A percentile compares a stretch with the other conserved stretches of the same genome.
These are phyloP conservation scores for Tauraco hartlaubi DNA, from an alignment of 2,797 vertebrate species.

Conservation along the genomic window DNA sequence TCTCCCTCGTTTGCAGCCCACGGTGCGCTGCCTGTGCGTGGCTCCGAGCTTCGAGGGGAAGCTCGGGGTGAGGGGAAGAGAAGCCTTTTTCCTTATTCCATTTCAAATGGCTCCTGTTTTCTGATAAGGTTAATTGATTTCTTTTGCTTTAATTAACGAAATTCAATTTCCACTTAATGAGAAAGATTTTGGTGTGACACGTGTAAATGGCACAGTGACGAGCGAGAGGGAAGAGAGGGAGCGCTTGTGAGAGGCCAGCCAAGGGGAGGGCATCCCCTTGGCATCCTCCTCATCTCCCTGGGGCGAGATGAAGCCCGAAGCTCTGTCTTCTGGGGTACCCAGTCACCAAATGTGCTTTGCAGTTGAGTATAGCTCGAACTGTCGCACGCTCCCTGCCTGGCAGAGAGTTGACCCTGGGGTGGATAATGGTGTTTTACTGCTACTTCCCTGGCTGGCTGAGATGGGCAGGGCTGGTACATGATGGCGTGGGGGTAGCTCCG, in stretches of 20 bases:
- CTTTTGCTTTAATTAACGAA: slow-evolving; percentile 83
- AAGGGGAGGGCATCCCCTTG: not conserved
- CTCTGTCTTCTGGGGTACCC: not conserved
- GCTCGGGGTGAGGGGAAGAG: not conserved
- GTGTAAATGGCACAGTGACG: slow-evolving; percentile 66
- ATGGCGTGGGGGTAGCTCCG: not conserved
- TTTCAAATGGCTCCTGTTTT: slow-evolving; percentile 73
- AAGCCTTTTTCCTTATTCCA: slow-evolving; percentile 44
- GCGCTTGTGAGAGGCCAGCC: not conserved
- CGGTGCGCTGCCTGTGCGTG: not conserved
- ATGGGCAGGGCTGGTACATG: not conserved
- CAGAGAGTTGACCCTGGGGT: not conserved
- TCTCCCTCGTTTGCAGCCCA: not conserved
- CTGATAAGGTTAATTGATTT: slow-evolving; percentile 84
- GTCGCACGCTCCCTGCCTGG: no score
- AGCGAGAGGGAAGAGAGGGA: not conserved
- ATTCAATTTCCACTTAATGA: slow-evolving; percentile 81
- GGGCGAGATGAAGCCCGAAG: fast-evolving
- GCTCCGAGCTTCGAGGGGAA: not conserved
- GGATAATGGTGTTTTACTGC: not conserved
- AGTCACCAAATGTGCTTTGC: not conserved
- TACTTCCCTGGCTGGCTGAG: fast-evolving
- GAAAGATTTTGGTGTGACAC: slow-evolving; percentile 68
- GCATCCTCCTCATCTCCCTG: not conserved
- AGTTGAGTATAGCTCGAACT: not conserved